Evolutionary conservation across 2,888 invertebrate species (phyloP), one percentile per base, ranked within the genome.

Genomic region (Galeopsomyia nigrocyanea): DNA sequence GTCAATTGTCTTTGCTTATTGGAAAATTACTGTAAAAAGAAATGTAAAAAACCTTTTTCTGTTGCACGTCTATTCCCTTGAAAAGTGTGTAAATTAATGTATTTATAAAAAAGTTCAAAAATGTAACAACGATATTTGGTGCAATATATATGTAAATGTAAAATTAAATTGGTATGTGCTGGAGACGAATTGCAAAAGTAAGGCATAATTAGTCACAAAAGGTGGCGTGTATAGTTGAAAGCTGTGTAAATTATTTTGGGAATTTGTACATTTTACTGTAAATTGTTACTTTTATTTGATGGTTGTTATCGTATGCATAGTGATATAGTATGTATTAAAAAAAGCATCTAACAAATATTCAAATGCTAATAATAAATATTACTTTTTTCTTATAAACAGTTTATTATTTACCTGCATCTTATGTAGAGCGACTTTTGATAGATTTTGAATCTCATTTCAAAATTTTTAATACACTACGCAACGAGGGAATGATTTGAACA

Each of bases 191-290:
- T 69, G 66, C 61, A 50, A 17, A 62, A 56, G 26, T 16, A 31
- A 47, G 53, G 65, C 39, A 64, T 50, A 60, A 39, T 60, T 64
- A 39, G 39, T 39, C 39, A 39, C 39, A 46, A 61, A 56, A 57
- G 21, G 49, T 66, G 53, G 57, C 26, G 68, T 76, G 76, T 76
- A 76, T 64, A 61, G 60, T 75, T 69, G 21, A 61, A 70, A 73
- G 63, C 70, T 73, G 63, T 68, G 67, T 77, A 78, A 71, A 77
- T 75, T 77, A 79, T 77, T 71, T 60, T 57, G 53, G 71, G 62
- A 77, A 79, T 78, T 77, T 82, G 81, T 82, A 81, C 75, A 82
- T 82, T 81, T 80, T 66, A 78, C 81, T 83, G 82, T 82, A 83
- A 80, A 83, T 82, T 77, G 72, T 76, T 81, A 80, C 78, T 82